Evolutionary conservation across 1,140 invertebrate species (phyloP).

Genomic region (Linepithema humile): DNA sequence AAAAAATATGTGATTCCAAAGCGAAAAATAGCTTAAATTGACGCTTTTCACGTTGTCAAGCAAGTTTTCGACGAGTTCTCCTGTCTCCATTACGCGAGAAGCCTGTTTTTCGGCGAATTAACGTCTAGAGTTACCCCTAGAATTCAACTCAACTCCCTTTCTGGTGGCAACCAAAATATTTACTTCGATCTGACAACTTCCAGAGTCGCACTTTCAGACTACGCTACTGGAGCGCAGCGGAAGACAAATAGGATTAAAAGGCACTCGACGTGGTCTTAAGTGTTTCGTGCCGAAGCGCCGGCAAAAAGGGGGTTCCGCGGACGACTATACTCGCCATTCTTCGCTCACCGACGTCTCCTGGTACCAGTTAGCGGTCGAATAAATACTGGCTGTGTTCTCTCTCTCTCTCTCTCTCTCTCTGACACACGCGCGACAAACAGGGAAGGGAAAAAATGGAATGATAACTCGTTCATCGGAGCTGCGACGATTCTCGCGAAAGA

Average conservation of each 20-base stretch:
- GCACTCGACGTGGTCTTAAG: conserved; percentile 57
- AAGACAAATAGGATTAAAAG: conserved; percentile 74
- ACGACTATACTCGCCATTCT: conserved; percentile 29
- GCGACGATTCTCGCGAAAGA: conserved; percentile 14
- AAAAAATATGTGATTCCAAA: neutral
- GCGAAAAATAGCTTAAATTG: neutral
- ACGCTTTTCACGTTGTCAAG: conserved; percentile 9
- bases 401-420: conserved; percentile 9
- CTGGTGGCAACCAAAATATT: conserved; percentile 47
- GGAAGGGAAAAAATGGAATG: neutral
- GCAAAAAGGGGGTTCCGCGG: conserved; percentile 39
- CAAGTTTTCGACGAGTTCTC: neutral
- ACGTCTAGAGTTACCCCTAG: conserved; percentile 19
- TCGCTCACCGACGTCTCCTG: conserved; percentile 23
- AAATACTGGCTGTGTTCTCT: conserved; percentile 32
- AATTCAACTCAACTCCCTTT: conserved; percentile 41
- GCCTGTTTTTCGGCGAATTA: conserved; percentile 46
- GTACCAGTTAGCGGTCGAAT: conserved; percentile 47
- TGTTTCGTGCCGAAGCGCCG: conserved; percentile 41
- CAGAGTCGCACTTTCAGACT: conserved; percentile 49
- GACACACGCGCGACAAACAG: conserved; percentile 24
- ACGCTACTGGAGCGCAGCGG: conserved; percentile 56
- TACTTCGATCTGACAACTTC: conserved; percentile 53
- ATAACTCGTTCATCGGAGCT: neutral
- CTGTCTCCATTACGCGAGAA: neutral